Conservation (phyloP, 1,140 invertebrate genomes). For the Anastrepha obliqua region DNA sequence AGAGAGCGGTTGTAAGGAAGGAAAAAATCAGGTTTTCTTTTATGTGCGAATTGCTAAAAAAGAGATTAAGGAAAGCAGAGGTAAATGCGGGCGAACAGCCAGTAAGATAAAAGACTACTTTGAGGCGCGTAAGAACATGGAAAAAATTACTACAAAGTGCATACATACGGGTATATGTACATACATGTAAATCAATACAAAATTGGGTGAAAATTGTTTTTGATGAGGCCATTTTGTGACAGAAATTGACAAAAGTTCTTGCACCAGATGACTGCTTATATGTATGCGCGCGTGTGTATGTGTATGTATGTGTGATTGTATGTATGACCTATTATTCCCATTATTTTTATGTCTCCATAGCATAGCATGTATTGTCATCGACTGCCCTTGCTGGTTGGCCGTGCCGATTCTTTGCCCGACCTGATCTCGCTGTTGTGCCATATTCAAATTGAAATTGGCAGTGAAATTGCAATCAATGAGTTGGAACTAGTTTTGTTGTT, state of each 20-base stretch:
- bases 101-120: neutral
- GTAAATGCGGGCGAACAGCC: neutral
- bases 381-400: neutral
- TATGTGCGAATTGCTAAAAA: constrained; percentile 3
- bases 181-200: neutral
- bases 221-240: neutral
- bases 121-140: constrained; percentile 13
- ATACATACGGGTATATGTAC: neutral
- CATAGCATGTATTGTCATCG: constrained; percentile 17
- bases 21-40: constrained; percentile 14
- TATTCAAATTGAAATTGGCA: constrained; percentile 49
- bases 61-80: no score
- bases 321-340: constrained; percentile 33
- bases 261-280: neutral
- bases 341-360: constrained; percentile 4
- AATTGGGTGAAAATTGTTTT: neutral
- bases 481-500: constrained; percentile 4
- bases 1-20: neutral
- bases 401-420: constrained; percentile 3
- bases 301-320: neutral
- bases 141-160: neutral
- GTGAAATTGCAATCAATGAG: constrained; percentile 51
- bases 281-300: neutral
- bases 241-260: constrained; percentile 27
- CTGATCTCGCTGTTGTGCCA: neutral